These are phyloP conservation scores for Triplophysa tibetana DNA, from an alignment of 2,113 vertebrate species.

Conservation along the genomic window DNA sequence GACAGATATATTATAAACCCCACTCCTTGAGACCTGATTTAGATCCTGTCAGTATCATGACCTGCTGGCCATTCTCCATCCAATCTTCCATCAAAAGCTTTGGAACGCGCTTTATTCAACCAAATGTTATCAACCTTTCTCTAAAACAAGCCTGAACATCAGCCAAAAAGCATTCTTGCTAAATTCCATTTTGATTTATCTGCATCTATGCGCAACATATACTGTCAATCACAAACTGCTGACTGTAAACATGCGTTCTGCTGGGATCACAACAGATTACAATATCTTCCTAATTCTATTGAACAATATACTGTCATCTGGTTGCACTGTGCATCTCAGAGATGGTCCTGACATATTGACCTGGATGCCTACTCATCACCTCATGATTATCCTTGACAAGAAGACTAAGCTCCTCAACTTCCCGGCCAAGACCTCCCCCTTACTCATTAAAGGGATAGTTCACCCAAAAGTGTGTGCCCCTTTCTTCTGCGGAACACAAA, in stretches of 20 bases:
- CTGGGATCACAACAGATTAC: no score
- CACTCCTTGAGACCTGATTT: not conserved
- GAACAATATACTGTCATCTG: not conserved
- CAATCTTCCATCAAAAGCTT: not conserved
- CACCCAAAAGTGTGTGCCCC: no score
- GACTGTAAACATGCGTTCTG: not conserved
- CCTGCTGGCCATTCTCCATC: not conserved
- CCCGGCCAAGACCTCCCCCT: conserved; percentile 1
- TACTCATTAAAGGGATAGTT: no score
- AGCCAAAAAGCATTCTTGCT: no score
- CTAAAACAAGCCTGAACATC: not conserved
- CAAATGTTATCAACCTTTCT: not conserved
- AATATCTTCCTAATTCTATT: no score
- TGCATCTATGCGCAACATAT: not conserved
- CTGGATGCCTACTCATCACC: conserved; percentile 19
- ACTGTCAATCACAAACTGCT: not conserved
- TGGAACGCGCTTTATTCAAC: not conserved
- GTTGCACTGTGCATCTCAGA: conserved; percentile 2
- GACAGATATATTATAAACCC: no score
- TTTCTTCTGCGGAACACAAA: no score
- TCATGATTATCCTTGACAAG: conserved; percentile 31
- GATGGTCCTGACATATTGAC: not conserved
- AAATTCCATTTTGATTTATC: not conserved
- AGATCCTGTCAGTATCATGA: not conserved
- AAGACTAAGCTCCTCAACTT: conserved; percentile 20